Evolutionary conservation across 1,140 invertebrate genomes (phyloP).

Genomic region (Bombus turneri): DNA sequence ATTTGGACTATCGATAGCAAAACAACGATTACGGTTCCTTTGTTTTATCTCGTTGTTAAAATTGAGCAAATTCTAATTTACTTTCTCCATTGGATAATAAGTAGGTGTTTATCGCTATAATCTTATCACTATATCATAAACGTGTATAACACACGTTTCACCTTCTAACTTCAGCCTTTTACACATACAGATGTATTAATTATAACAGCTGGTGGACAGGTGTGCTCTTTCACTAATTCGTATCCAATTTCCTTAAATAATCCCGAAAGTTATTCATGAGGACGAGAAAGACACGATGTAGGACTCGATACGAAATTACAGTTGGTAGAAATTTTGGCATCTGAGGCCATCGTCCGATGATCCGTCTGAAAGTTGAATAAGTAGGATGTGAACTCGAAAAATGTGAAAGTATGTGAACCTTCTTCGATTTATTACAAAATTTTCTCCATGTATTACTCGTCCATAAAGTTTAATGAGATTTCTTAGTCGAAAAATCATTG

Average conservation of each 20-base stretch:
- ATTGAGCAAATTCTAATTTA: neutral
- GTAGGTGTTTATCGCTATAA: neutral
- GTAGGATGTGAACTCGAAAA: constrained; percentile 33
- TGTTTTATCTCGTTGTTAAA: neutral
- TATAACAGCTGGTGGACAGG: neutral
- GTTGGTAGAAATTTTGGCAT: constrained; percentile 19
- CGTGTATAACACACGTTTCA: too few relatives aligned
- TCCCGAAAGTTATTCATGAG: neutral
- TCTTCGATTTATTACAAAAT: neutral
- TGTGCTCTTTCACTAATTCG: neutral
- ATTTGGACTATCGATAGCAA: neutral
- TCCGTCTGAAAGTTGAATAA: constrained; percentile 8
- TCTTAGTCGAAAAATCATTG: neutral
- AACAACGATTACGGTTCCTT: too few relatives aligned
- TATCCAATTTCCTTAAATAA: neutral
- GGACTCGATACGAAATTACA: neutral
- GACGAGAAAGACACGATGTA: neutral
- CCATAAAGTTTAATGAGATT: neutral
- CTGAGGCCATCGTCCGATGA: neutral
- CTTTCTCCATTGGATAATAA: neutral
- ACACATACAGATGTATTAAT: neutral
- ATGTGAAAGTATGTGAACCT: constrained; percentile 76
- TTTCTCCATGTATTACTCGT: neutral
- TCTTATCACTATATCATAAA: neutral
- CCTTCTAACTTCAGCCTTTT: neutral